Percentiles rank a stretch among this genome's conserved stretches.
Evolutionary conservation across 1,140 invertebrate genomes (phyloP).

Genomic region (Microplitis demolitor): DNA sequence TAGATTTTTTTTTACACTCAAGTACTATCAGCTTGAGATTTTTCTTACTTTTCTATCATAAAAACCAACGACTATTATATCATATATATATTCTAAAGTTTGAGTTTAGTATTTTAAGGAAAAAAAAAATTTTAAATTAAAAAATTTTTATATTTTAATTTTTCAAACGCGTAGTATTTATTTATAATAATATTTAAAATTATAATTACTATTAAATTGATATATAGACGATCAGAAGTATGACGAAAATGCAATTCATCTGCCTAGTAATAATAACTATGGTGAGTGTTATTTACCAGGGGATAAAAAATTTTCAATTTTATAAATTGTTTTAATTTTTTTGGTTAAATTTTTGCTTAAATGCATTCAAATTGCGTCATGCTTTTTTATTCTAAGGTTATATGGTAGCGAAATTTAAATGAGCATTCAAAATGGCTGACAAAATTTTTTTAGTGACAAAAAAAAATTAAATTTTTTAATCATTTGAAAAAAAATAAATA

Average conservation of each 20-base stretch:
- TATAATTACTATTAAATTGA: constrained; percentile 36
- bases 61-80: neutral
- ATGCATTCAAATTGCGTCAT: constrained; percentile 7
- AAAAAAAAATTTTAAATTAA: neutral
- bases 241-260: constrained; percentile 55
- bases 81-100: neutral
- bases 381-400: constrained; percentile 3
- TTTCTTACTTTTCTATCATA: neutral
- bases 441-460: neutral
- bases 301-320: neutral
- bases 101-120: neutral
- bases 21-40: neutral
- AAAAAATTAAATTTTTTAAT: neutral
- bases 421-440: neutral
- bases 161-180: no score
- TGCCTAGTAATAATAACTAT: constrained; percentile 33
- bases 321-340: neutral
- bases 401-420: neutral
- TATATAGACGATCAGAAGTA: constrained; percentile 46
- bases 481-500: no score
- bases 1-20: no score
- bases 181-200: neutral
- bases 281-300: constrained; percentile 46
- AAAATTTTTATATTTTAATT: no score
- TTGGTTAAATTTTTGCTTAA: neutral